Conservation (phyloP, 2,888 invertebrate species). For the Eustalomyia histrio region DNA sequence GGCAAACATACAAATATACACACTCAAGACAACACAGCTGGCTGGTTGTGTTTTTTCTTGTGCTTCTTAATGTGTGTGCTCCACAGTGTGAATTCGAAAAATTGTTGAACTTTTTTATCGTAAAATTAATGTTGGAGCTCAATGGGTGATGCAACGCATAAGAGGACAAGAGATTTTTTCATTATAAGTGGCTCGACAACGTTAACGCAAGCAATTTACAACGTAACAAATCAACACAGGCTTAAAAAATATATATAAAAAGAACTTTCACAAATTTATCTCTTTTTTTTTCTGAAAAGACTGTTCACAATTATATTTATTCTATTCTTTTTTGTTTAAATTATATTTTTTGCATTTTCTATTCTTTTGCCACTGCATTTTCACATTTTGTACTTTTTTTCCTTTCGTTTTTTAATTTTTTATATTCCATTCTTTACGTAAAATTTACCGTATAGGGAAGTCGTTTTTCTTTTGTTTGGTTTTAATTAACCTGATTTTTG, state of each 20-base stretch:
- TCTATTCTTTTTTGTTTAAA: slow-evolving; percentile 16
- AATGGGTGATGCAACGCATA: slow-evolving; percentile 58
- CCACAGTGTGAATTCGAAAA: slow-evolving; percentile 54
- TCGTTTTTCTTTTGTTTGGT: slow-evolving; percentile 21
- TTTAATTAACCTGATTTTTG: slow-evolving; percentile 26
- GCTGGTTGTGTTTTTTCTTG: slow-evolving; percentile 51
- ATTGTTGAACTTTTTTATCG: slow-evolving; percentile 54
- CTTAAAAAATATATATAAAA: slow-evolving; percentile 38
- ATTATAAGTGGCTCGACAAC: slow-evolving; percentile 61
- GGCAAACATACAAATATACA: slow-evolving; percentile 49
- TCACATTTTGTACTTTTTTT: slow-evolving; percentile 58
- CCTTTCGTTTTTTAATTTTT: background rate
- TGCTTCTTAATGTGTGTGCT: slow-evolving; percentile 59
- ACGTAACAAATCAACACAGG: slow-evolving; percentile 65
- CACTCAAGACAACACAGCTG: slow-evolving; percentile 65
- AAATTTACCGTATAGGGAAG: slow-evolving; percentile 27
- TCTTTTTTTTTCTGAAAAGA: slow-evolving; percentile 20
- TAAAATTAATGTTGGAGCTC: slow-evolving; percentile 38
- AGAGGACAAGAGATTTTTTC: slow-evolving; percentile 50
- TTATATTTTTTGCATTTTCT: slow-evolving; percentile 43
- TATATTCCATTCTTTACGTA: slow-evolving; percentile 22
- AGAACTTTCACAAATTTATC: slow-evolving; percentile 55
- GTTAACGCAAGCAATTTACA: slow-evolving; percentile 61
- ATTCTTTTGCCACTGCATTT: slow-evolving; percentile 47
- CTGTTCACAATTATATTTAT: background rate